A percentile compares a stretch with the other conserved stretches of the same genome.
phyloP scores from a whole-genome alignment of 2,113 vertebrate species.

The Saguinus imperator region DNA sequence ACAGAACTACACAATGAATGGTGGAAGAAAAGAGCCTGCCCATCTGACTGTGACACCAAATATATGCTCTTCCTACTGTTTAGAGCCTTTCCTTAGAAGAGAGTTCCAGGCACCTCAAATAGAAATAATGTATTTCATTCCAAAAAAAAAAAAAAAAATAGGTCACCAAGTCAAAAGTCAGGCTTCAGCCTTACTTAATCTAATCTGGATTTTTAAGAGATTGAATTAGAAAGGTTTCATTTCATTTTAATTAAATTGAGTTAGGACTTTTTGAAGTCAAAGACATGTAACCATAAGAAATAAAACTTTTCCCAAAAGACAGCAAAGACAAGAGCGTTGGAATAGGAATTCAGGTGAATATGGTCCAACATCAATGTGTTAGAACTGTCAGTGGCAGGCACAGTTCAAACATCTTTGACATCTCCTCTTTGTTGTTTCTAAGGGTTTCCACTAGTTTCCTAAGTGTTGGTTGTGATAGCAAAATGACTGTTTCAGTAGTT shows the following conservation, averaged over 20 bases:
- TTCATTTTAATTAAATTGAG: slow-evolving; percentile 26
- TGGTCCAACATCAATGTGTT: not conserved
- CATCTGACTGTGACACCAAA: not conserved
- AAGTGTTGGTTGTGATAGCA: not conserved
- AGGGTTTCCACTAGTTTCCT: not conserved
- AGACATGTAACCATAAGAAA: not conserved
- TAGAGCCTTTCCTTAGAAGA: not conserved
- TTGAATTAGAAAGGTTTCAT: not conserved
- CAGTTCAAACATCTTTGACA: not conserved
- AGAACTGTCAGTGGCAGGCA: not conserved
- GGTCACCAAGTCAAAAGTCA: not conserved
- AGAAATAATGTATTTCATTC: not conserved
- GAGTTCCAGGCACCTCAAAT: not conserved
- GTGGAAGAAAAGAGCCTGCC: not conserved
- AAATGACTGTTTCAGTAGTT: not conserved
- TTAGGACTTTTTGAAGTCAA: not conserved
- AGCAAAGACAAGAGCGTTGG: not conserved
- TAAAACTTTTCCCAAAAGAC: not conserved
- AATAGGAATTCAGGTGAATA: not conserved
- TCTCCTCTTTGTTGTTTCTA: not conserved
- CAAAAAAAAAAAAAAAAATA: not conserved
- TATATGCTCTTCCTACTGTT: not conserved
- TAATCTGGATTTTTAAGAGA: not conserved
- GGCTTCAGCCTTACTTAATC: not conserved
- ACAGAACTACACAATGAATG: not conserved